Evolutionary conservation across 2,113 vertebrate genomes (phyloP), one percentile per base, ranked within the genome.

Genomic region (Cebus imitator): DNA sequence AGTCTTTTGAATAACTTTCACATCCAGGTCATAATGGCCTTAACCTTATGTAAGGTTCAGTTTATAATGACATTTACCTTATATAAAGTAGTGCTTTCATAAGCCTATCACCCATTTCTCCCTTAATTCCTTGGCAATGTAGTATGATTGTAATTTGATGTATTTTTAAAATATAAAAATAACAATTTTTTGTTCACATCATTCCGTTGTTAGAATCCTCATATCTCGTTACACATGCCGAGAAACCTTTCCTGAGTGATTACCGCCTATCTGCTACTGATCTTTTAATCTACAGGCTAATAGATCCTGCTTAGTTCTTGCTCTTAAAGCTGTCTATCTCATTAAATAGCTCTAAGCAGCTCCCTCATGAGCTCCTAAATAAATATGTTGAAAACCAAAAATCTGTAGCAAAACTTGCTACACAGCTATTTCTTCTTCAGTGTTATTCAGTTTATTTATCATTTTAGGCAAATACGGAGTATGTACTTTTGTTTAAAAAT

Each of bases 111-210:
- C 58, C 50, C 25, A 48, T 7, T 90, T 75, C 9, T 18, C 27
- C 66, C 55, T 86, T 91, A 40, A 87, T 73, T 27, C 32, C 4
- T 61, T 68, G 52, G 35, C 52, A 89, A 13, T 40, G 21, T 90
- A 37, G 35, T 50, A 16, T 32, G 18, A 40, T 18, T 3, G 16
- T 83, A 57, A 55, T 72, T 93, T 94, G 35, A 32, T 82, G 20
- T 55, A 17, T 87, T 86, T 81, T 55, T 21, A 82, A 91, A 85
- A 89, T 91, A 80, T 45, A 48, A 93, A 92, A 95, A 20, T 76
- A 94, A 20, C 48, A 64, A 40, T 83, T 90, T 96, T 81, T 64
- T 66, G 72, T 37, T 87, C 32, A 32, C 20, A 3, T 20, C 9
- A 11, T 43, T 66, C 70, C 9, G 32, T 48, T 17, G 17, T 90